These are phyloP conservation scores for Poecilus cupreus DNA, from an alignment of 2,888 invertebrate genomes.

Conservation along the genomic window DNA sequence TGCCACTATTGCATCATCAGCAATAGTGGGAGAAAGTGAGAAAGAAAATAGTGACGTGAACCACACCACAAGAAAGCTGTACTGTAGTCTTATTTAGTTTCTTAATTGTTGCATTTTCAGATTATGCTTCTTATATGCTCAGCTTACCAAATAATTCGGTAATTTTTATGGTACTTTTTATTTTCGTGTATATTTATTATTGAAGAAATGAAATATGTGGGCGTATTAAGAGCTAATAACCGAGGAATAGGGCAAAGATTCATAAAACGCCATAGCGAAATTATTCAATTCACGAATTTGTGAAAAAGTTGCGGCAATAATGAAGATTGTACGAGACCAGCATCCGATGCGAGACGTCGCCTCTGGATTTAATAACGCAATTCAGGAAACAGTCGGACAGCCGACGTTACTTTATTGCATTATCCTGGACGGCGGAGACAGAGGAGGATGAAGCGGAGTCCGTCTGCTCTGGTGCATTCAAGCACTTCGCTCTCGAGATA, in stretches of 20 bases:
- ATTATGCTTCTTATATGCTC: too few relatives aligned
- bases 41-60: too few relatives aligned
- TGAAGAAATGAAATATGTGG: constrained; percentile 1
- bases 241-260: constrained; percentile 20
- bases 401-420: constrained; percentile 49
- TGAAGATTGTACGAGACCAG: constrained; percentile 53
- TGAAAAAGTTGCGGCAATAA: constrained; percentile 47
- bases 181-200: constrained; percentile 16
- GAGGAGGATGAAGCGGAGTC: background rate
- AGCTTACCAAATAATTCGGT: too few relatives aligned
- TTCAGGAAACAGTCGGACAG: constrained; percentile 52
- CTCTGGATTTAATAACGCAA: constrained; percentile 53
- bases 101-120: too few relatives aligned
- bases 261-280: constrained; percentile 25
- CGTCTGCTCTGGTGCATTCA: background rate
- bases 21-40: too few relatives aligned
- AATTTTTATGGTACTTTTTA: too few relatives aligned
- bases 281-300: constrained; percentile 47
- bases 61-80: too few relatives aligned
- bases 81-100: too few relatives aligned
- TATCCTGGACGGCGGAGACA: background rate
- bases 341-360: constrained; percentile 34
- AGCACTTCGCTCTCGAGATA: background rate
- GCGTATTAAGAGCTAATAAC: constrained; percentile 3
- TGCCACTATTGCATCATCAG: too few relatives aligned